Base-by-base conservation (phyloP, 2,888 invertebrate species). In the Amiota minor region DNA sequence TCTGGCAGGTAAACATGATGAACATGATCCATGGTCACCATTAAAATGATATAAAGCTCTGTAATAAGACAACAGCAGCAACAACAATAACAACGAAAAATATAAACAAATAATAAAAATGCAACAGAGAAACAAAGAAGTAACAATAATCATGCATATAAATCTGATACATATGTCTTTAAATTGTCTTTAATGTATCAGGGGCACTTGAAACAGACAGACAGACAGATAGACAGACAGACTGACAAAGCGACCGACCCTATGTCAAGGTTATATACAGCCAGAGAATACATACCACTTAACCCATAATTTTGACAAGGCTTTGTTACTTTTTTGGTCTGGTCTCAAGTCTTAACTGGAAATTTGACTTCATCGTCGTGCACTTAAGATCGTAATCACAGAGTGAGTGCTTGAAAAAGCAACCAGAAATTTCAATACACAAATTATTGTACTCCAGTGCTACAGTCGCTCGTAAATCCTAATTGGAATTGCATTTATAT, bases 281-380 rank as follows among this genome's bases (percentile, higher is more conserved):
- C 16, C 9, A 59, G 59, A 16, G 20, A 16, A 59, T 11, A 20
- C 59, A 14, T 47, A 23, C 81, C 77, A 83, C 85, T 83, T 83
- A 83, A 82, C 83, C 85, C 84, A 83, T 79, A 80, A 85, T 78
- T 69, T 65, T 73, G 64, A 68, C 79, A 73, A 82, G 75, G 79
- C 77, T 73, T 72, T 71, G 64, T 18, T 16, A 35, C 18, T 65
- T 12, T n/a, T 16, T 47, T 65, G 10, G 16, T 47, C 10, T 49
- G 18, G 46, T n/a, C 1, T 65, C n/a, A 18, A 65, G 47, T 47
- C 8, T n/a, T 47, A 14, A 16, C 18, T 18, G 16, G 12, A 12
- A 20, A 4, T 59, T 65, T 10, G n/a, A n/a, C 16, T 67, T 20
- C 16, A 46, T 16, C 56, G 2, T 59, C 16, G 20, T 45, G 62